A percentile compares a stretch with the other conserved stretches of the same genome.
phyloP scores from a whole-genome alignment of 1,140 invertebrate species.

The Macrotrachela quadricornifera region DNA sequence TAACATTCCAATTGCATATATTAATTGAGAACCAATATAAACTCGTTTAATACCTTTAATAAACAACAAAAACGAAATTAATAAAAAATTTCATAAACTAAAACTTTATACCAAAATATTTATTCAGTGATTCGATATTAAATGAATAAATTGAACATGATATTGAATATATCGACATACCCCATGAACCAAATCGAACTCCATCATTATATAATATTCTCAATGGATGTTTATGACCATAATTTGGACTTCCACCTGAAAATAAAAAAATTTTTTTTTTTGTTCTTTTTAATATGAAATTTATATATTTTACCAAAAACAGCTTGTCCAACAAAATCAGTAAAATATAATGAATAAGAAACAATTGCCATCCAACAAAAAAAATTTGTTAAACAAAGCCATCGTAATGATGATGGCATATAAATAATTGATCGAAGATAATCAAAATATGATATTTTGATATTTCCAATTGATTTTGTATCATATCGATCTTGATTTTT shows the following conservation, averaged over 20 bases:
- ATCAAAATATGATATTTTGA: constrained; percentile 17
- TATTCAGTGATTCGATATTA: constrained; percentile 62
- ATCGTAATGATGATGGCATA: constrained; percentile 60
- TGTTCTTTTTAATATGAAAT: constrained; percentile 31
- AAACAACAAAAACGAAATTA: too few relatives aligned
- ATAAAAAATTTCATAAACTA: too few relatives aligned
- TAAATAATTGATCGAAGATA: constrained; percentile 66
- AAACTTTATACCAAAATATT: constrained; percentile 47
- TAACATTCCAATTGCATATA: constrained; percentile 68
- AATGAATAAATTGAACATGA: constrained; percentile 74
- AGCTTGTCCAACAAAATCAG: constrained; percentile 82
- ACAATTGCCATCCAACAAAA: constrained; percentile 95
- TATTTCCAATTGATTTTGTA: too few relatives aligned
- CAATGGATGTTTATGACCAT: constrained; percentile 38
- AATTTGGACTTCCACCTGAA: constrained; percentile 31
- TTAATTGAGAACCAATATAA: constrained; percentile 68
- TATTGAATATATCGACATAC: constrained; percentile 83
- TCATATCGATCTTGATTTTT: too few relatives aligned
- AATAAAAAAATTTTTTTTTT: not conserved
- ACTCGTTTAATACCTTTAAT: constrained; percentile 51
- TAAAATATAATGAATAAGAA: constrained; percentile 86
- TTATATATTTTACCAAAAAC: constrained; percentile 75
- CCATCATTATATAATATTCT: constrained; percentile 56
- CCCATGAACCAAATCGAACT: constrained; percentile 78
- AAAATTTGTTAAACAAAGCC: constrained; percentile 73